Percentiles rank a stretch among this genome's conserved stretches.
Evolutionary conservation across 1,140 invertebrate species (phyloP).

Genomic region (Brachionus calyciflorus): DNA sequence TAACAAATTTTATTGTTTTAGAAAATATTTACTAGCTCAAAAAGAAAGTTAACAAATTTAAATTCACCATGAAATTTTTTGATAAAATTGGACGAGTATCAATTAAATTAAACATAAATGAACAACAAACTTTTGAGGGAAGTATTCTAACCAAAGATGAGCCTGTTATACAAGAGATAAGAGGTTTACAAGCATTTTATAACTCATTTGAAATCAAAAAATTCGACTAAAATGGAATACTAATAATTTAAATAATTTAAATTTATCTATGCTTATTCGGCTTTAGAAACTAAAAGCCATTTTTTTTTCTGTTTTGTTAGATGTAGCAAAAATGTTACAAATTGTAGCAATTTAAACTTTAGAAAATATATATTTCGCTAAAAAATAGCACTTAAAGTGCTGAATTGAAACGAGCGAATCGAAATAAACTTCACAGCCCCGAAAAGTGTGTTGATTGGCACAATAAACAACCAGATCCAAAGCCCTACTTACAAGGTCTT

Average conservation of each 20-base stretch:
- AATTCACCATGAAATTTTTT: not conserved
- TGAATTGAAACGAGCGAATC: too few species aligned
- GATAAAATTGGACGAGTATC: not conserved
- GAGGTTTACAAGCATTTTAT: not conserved
- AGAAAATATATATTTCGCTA: too few species aligned
- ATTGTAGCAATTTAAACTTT: too few species aligned
- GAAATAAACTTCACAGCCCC: too few species aligned
- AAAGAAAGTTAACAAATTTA: not conserved
- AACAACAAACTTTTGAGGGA: not conserved
- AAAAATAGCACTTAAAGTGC: too few species aligned
- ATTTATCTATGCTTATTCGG: not conserved
- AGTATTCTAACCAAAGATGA: not conserved
- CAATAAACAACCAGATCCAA: not conserved
- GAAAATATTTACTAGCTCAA: too few species aligned
- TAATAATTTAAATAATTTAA: not conserved
- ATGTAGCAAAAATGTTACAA: too few species aligned
- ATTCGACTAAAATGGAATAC: not conserved
- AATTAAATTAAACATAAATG: not conserved
- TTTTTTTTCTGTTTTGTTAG: too few species aligned
- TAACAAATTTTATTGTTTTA: too few species aligned
- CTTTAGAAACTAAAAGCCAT: not conserved
- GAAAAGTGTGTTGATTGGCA: not conserved
- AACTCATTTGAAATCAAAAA: too few species aligned
- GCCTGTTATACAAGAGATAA: not conserved
- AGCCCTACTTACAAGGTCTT: not conserved